A percentile compares a stretch with the other conserved stretches of the same genome.
These are phyloP conservation scores for Enteromius anoplus DNA, from an alignment of 2,797 vertebrate genomes.

Conservation along the genomic window DNA sequence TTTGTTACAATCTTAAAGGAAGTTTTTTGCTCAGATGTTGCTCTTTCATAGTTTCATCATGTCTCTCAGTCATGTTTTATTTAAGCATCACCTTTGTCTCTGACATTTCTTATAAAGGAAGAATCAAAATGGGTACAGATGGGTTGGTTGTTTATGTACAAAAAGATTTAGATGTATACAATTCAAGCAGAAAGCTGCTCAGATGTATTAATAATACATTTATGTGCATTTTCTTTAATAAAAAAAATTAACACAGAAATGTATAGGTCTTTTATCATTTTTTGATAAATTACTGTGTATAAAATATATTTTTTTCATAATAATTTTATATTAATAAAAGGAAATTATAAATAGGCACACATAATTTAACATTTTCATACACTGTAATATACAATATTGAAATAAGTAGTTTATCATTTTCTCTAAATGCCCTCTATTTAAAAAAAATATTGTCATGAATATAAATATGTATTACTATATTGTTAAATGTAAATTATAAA, in stretches of 20 bases:
- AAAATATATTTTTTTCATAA: neutral
- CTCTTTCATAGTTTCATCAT: slow-evolving; percentile 8
- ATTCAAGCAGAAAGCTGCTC: neutral
- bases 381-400: neutral
- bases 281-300: neutral
- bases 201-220: neutral
- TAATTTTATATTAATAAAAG: neutral
- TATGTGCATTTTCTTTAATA: neutral
- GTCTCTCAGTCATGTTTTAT: neutral
- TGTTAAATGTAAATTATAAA: neutral
- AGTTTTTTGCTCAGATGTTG: slow-evolving; percentile 3
- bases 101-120: neutral
- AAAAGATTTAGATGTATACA: neutral
- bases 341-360: neutral
- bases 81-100: neutral
- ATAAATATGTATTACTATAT: neutral
- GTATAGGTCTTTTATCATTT: neutral
- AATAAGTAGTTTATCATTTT: neutral
- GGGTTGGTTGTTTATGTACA: neutral
- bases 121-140: neutral
- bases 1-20: neutral
- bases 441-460: neutral
- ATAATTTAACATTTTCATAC: neutral
- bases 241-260: neutral
- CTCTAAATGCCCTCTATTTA: neutral